Evolutionary conservation across 2,888 invertebrate species (phyloP).

Genomic region (Matsumyia berberina): DNA sequence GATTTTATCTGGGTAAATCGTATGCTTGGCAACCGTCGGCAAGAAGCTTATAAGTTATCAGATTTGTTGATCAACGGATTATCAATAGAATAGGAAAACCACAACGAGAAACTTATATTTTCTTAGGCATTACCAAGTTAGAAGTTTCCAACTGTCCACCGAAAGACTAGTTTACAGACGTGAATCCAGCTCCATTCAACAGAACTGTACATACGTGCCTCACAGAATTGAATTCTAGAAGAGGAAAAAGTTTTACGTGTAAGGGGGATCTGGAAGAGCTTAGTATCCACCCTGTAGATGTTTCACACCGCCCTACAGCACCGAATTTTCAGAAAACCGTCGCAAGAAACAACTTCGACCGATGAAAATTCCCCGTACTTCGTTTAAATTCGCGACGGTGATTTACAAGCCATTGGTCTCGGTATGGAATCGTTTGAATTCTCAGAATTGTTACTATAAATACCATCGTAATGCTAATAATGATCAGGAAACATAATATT

Average conservation of each 20-base stretch:
- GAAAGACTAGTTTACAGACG: neutral
- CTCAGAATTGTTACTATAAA: no score
- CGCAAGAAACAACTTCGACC: neutral
- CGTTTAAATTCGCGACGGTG: neutral
- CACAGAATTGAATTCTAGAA: neutral
- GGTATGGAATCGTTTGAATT: no score
- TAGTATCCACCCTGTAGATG: neutral
- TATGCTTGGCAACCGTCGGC: neutral
- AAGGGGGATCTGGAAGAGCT: no score
- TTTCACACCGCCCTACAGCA: neutral
- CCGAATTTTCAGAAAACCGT: no score
- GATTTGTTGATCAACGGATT: slow-evolving; percentile 8
- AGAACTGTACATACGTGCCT: neutral
- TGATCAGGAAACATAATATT: no score
- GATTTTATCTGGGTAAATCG: slow-evolving; percentile 20
- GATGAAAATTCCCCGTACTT: neutral
- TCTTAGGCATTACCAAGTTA: neutral
- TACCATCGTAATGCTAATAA: no score
- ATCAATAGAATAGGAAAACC: neutral
- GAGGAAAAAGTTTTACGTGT: neutral
- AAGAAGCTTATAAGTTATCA: neutral
- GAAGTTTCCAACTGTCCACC: neutral
- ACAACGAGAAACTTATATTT: neutral
- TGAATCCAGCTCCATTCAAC: neutral
- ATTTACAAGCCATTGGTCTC: neutral